Percentiles rank a stretch among this genome's conserved stretches.
Conservation (phyloP, 2,113 vertebrate genomes). For the Corvus hawaiiensis region DNA sequence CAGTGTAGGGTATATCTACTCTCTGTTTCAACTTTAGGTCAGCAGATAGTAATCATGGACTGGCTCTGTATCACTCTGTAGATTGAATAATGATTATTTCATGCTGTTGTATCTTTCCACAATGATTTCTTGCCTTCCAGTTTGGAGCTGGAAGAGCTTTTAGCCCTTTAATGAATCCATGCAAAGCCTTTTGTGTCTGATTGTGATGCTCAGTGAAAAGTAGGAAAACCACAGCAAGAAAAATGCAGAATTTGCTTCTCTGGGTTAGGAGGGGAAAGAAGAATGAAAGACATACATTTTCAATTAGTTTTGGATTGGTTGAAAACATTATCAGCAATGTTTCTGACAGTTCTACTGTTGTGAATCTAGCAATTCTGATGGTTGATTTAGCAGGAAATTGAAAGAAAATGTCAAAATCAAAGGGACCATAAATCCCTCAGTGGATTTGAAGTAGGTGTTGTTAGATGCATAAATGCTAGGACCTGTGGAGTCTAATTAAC, state of each 20-base stretch:
- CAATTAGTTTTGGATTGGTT: neutral
- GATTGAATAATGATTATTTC: neutral
- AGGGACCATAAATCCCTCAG: neutral
- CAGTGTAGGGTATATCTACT: neutral
- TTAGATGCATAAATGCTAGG: neutral
- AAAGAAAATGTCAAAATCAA: neutral
- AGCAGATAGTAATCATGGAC: neutral
- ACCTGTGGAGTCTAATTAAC: neutral
- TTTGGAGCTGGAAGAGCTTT: neutral
- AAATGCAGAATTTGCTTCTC: neutral
- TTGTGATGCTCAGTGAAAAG: neutral
- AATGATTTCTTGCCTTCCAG: neutral
- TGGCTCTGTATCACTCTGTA: neutral
- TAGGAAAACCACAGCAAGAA: neutral
- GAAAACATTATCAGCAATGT: neutral
- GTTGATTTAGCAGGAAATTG: neutral
- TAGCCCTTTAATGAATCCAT: neutral
- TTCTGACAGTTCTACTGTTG: neutral
- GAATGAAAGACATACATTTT: neutral
- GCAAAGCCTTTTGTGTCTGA: neutral
- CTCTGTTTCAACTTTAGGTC: neutral
- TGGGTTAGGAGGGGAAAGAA: neutral
- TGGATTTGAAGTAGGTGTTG: neutral
- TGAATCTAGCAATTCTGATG: neutral
- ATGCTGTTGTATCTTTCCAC: neutral